A percentile compares a stretch with the other conserved stretches of the same genome.
Conservation (phyloP, 2,113 vertebrate genomes). For the Halcyon malimbica region DNA sequence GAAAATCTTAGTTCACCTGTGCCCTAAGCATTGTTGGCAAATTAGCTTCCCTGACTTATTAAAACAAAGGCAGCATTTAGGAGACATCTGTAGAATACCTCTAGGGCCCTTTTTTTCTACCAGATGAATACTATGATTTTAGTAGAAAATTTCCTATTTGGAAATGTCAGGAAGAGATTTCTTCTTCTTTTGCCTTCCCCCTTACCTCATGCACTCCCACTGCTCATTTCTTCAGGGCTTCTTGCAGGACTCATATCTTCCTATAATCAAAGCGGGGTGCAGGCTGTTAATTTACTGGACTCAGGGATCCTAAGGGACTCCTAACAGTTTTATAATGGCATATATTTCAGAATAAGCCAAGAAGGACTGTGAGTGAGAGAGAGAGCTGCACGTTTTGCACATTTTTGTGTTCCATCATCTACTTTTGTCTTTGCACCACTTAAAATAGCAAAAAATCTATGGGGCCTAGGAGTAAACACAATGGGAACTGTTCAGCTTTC, state of each 20-base stretch:
- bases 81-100: neutral
- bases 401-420: constrained; percentile 10
- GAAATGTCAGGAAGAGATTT: neutral
- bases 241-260: neutral
- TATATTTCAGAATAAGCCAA: neutral
- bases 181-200: neutral
- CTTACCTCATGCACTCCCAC: neutral
- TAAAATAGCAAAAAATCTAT: neutral
- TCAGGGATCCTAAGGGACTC: neutral
- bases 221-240: neutral
- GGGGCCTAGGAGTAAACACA: neutral
- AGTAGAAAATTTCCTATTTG: neutral
- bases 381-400: neutral
- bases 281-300: neutral
- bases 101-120: neutral
- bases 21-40: neutral
- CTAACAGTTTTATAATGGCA: neutral
- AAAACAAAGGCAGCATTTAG: constrained; percentile 21
- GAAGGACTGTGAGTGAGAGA: neutral
- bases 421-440: constrained; percentile 2
- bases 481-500: neutral
- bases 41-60: neutral
- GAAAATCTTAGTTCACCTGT: neutral
- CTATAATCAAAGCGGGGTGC: neutral
- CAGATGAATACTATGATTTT: constrained; percentile 6